Conservation (phyloP, 2,113 vertebrate genomes). For the Rhodinocichla rosea region DNA sequence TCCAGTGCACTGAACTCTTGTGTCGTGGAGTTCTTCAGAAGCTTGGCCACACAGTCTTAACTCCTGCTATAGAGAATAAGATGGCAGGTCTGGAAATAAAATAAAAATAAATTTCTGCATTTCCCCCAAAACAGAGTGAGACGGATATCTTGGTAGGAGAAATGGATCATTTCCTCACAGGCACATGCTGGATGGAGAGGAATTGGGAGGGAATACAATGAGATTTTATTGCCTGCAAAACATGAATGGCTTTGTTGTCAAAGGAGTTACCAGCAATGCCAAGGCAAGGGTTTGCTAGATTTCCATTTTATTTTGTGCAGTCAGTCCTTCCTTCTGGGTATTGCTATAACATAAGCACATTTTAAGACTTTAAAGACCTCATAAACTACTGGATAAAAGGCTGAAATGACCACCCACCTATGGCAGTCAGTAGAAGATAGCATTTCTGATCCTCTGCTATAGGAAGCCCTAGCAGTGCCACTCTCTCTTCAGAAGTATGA, state of each 20-base stretch:
- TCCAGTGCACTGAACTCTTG: background rate
- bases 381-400: background rate
- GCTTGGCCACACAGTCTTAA: background rate
- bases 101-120: background rate
- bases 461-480: background rate
- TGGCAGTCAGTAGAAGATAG: background rate
- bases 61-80: accelerated
- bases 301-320: background rate
- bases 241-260: background rate
- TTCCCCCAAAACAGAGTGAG: background rate
- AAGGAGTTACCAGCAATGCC: background rate
- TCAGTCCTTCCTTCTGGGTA: background rate
- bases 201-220: background rate
- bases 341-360: background rate
- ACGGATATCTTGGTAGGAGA: background rate
- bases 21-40: background rate
- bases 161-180: background rate
- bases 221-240: background rate
- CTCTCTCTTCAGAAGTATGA: background rate
- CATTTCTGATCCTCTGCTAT: background rate
- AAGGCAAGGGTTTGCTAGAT: background rate
- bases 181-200: background rate
- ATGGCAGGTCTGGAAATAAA: background rate
- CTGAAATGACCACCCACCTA: background rate
- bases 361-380: background rate